Evolutionary conservation across 2,797 vertebrate genomes (phyloP).

Genomic region (Coccyzus lansbergi): DNA sequence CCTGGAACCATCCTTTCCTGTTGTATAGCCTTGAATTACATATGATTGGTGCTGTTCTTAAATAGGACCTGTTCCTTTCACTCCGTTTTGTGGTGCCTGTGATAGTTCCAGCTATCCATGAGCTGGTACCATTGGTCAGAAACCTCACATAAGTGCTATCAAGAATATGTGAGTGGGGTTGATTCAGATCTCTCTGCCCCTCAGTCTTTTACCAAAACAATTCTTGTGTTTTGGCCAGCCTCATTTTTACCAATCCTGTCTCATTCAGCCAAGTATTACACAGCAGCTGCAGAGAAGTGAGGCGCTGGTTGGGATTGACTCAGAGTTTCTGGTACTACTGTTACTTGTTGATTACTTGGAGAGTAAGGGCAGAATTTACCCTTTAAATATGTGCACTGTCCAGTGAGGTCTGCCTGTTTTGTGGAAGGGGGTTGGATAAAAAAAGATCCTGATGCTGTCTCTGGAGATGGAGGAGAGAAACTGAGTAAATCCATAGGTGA

Average conservation of each 20-base stretch:
- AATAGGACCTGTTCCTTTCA: not conserved
- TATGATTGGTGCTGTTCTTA: not conserved
- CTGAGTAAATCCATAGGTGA: not conserved
- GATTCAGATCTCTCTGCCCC: not conserved
- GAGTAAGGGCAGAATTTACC: not conserved
- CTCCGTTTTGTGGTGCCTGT: not conserved
- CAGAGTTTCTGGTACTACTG: not conserved
- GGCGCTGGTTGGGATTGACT: not conserved
- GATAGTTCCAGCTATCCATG: not conserved
- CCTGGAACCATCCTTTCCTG: not conserved
- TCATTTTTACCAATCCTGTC: not conserved
- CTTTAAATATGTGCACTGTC: not conserved
- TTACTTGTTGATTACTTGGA: not conserved
- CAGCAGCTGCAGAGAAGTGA: not conserved
- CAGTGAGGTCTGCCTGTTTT: not conserved
- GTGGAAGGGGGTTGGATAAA: not conserved
- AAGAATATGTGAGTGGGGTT: not conserved
- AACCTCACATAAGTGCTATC: accelerated
- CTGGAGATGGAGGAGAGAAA: not conserved
- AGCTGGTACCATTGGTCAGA: not conserved
- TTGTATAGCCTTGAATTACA: not conserved
- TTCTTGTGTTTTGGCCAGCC: not conserved
- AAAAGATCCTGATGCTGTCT: not conserved
- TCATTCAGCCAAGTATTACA: not conserved
- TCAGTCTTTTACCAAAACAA: not conserved